A percentile compares a stretch with the other conserved stretches of the same genome.
phyloP scores from a whole-genome alignment of 2,797 vertebrate species.

The Hyperoplus immaculatus region DNA sequence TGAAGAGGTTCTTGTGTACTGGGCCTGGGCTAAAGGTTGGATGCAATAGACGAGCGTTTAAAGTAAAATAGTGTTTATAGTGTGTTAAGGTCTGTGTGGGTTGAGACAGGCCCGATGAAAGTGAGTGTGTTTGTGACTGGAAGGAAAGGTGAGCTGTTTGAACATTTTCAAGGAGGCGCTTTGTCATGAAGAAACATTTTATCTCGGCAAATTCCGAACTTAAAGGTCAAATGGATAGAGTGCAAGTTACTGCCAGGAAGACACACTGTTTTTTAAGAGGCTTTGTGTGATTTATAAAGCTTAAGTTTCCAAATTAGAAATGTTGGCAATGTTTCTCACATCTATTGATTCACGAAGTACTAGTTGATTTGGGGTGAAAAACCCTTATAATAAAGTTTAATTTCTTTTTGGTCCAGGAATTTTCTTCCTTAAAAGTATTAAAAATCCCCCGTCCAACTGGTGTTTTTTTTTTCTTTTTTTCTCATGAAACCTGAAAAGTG shows the following conservation, averaged over 20 bases:
- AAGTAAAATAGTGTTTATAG: not conserved
- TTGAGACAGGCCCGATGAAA: not conserved
- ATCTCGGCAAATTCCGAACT: constrained; percentile 45
- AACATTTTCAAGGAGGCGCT: constrained; percentile 34
- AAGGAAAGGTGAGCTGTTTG: constrained; percentile 13
- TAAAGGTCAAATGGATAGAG: constrained; percentile 49
- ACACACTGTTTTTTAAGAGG: constrained; percentile 18
- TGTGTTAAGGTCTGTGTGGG: not conserved
- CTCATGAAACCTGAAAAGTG: not conserved
- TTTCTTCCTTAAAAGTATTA: not conserved
- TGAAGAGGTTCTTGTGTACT: not conserved
- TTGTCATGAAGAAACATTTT: constrained; percentile 17
- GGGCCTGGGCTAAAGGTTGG: not conserved
- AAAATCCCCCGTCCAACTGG: not conserved
- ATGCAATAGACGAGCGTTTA: constrained; percentile 11
- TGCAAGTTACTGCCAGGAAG: constrained; percentile 23
- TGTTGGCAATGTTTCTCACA: not conserved
- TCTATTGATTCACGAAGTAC: not conserved
- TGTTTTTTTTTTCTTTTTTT: not conserved
- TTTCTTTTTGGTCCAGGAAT: not conserved
- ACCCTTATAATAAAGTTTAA: not conserved
- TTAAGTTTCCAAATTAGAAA: not conserved
- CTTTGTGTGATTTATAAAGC: constrained; percentile 4
- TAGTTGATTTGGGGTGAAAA: not conserved
- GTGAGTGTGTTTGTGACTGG: not conserved